phyloP scores from a whole-genome alignment of 64 coral and sea anemone genomes.

The Porites australiensis region DNA sequence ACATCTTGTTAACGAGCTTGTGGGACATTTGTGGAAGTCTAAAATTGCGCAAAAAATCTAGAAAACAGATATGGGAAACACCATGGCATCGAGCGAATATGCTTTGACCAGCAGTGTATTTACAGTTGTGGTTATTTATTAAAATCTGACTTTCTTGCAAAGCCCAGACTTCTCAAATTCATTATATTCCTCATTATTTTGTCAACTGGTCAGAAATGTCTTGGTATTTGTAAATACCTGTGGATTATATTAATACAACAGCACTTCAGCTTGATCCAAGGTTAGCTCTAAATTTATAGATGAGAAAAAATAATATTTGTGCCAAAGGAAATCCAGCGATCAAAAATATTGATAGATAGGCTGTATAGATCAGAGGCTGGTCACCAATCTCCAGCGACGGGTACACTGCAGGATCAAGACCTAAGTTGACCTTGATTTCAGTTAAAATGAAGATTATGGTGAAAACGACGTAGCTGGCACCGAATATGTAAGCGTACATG shows the following conservation, averaged over 20 bases:
- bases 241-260: not conserved
- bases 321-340: constrained; percentile 53
- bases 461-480: constrained; percentile 54
- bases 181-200: no score
- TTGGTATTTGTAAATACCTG: no score
- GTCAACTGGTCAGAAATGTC: no score
- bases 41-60: no score
- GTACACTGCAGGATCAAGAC: constrained; percentile 5
- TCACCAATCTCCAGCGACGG: constrained; percentile 62
- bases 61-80: no score
- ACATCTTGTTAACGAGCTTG: no score
- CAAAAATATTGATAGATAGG: constrained; percentile 53
- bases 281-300: constrained; percentile 44
- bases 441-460: constrained; percentile 53
- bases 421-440: constrained; percentile 36
- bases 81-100: no score
- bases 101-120: no score
- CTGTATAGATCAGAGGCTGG: constrained; percentile 61
- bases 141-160: no score
- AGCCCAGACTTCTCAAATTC: no score
- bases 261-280: constrained; percentile 9
- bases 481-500: constrained; percentile 68
- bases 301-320: constrained; percentile 48
- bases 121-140: no score
- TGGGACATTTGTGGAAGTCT: no score